Evolutionary conservation across 2,888 invertebrate species (phyloP).

Genomic region (Erpobdella octoculata): DNA sequence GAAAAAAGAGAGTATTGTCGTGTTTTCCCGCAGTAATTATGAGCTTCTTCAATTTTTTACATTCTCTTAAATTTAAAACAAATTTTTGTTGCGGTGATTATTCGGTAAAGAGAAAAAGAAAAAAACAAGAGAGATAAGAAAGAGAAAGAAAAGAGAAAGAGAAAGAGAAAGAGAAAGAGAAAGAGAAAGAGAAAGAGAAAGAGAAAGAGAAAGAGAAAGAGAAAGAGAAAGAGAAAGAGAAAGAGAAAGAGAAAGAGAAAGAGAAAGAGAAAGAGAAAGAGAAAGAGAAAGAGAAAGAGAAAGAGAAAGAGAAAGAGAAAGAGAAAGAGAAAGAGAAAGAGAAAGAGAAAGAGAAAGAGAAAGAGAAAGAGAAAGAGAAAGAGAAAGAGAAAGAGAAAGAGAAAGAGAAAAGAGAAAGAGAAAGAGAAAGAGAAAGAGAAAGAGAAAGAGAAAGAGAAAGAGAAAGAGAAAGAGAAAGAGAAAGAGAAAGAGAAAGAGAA

Average conservation of each 20-base stretch:
- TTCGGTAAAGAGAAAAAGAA: not conserved
- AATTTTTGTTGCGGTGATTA: not conserved
- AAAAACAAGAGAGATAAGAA: no score
- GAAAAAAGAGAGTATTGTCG: no score
- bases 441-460: not conserved
- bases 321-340: not conserved
- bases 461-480: not conserved
- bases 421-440: not conserved
- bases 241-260: not conserved
- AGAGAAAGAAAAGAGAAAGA: not conserved
- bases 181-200: not conserved
- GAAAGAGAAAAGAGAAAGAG: not conserved
- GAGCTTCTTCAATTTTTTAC: not conserved
- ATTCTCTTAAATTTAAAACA: not conserved
- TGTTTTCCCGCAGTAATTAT: no score
- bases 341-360: not conserved
- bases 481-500: no score
- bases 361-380: not conserved
- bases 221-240: not conserved
- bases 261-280: not conserved
- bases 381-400: not conserved
- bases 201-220: not conserved
- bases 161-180: constrained; percentile 5
- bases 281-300: not conserved
- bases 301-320: not conserved